Evolutionary conservation across 2,797 vertebrate species (phyloP), one percentile per base, ranked within the genome.

Genomic region (Schizothorax lantsangensis): DNA sequence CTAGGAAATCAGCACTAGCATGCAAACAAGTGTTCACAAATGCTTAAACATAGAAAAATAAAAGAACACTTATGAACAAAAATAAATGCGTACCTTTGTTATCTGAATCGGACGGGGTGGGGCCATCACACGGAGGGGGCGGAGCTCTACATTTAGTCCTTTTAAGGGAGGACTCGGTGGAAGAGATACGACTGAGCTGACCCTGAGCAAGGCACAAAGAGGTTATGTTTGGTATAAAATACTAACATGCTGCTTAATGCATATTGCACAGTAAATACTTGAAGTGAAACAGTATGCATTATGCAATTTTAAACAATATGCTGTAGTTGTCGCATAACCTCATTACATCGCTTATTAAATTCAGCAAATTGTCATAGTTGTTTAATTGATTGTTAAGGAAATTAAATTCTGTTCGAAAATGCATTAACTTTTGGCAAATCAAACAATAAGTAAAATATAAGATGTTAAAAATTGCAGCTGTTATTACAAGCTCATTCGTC

Each of bases 131-230:
- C 19, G 95, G 98, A 43, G 97, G 98, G 0, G 95, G 95, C 0
- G 98, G 98, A 1, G 98, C 98, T 92, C 94, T 97, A 85, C 97
- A 95, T 89, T 99, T 99, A 64, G 93, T 96, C 36, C 95, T 96
- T 88, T 94, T 96, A 10, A 97, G 88, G 83, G 96, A 96, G 0
- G 93, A 96, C 73, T 93, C 96, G 14, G 94, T 78, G 0, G 94
- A 91, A 0, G 90, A 92, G 0, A 93, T 77, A 54, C 90, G 90
- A 30, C 92, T 90, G 33, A 80, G 74, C 68, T 83, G 84, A 86
- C 79, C 78, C 83, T 89, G 11, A 30, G 72, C 26, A 82, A 87
- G n/a, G 47, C 45, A 87, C 21, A 75, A 14, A 84, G 5, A 81
- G 19, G 23, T 45, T 33, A 71, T 19, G 14, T n/a, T 69, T 47